Base-by-base conservation (phyloP, 2,113 vertebrate genomes). In the Urocynchramus pylzowi region DNA sequence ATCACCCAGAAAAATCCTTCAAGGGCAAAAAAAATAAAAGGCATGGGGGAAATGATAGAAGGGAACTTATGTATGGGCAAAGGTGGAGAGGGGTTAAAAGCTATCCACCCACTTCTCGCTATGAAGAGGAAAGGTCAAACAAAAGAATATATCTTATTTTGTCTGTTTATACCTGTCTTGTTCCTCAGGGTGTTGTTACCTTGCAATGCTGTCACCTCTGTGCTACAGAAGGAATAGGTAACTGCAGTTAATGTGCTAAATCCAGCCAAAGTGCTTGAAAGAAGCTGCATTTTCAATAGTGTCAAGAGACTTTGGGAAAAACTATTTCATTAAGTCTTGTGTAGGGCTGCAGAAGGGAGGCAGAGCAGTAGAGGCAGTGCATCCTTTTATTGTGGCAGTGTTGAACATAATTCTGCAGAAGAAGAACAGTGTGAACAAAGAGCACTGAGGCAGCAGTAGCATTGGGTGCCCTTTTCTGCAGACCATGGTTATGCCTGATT, bases 11-110 rank as follows among this genome's bases (percentile, higher is more conserved):
- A 64, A 67, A 87, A 22, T 30, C 6, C 57, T 80, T 28, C 23
- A 63, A 61, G 12, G 37, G 6, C 1, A 47, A 28, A 57, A 67
- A 24, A 35, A 13, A 13, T 28, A 21, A 18, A 9, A 31, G 5
- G 3, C 2, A 1, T 2, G 1, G 3, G 18, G 7, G 7, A 13
- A 33, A 31, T 33, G 3, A 20, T 45, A 6, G 26, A 63, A 74
- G 12, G 31, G 20, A 84, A 26, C 2, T 53, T 57, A 8, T 0
- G 37, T 57, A 42, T 24, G 7, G 23, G 10, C 6, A 64, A 30
- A 27, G 61, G 11, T 2, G 1, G 20, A 84, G 27, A 42, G 28
- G 9, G 6, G 14, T 76, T 52, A 56, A 80, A 84, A 91, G 27
- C 6, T 13, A 45, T 19, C 33, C 30, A 21, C 23, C 9, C 1